These are phyloP conservation scores for Acheta domesticus DNA, from an alignment of 2,888 invertebrate species.

Conservation along the genomic window DNA sequence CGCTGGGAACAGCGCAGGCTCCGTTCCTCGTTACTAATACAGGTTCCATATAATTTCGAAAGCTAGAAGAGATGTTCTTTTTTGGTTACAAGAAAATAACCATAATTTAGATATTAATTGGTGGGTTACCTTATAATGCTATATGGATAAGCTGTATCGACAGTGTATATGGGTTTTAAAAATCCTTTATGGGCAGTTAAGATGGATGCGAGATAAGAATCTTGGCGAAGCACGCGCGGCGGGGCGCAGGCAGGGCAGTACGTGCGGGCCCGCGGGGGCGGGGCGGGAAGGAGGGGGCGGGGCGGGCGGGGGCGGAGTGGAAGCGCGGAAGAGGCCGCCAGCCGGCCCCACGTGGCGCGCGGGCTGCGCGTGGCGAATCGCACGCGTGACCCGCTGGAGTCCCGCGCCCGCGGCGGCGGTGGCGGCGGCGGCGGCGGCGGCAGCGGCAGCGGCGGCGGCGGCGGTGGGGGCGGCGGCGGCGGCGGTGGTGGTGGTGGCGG, in stretches of 20 bases:
- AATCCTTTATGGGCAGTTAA: constrained; percentile 18
- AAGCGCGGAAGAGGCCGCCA: not conserved
- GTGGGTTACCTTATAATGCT: constrained; percentile 18
- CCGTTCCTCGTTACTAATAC: constrained; percentile 18
- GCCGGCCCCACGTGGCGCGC: not conserved
- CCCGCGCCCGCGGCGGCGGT: not conserved
- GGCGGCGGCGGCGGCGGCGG: too few species aligned
- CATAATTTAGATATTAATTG: constrained; percentile 18
- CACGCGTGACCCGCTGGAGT: not conserved
- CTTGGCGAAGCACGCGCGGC: constrained; percentile 9
- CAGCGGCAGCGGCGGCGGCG: too few species aligned
- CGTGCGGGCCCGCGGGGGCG: constrained; percentile 18
- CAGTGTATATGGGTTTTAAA: constrained; percentile 18
- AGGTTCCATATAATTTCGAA: constrained; percentile 18
- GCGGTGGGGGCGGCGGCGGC: not conserved
- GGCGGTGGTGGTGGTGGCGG: too few species aligned
- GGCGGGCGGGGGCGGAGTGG: not conserved
- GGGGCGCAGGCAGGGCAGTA: not conserved
- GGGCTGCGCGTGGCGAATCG: constrained; percentile 18
- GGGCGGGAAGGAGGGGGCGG: not conserved
- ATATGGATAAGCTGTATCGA: constrained; percentile 18
- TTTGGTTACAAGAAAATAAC: constrained; percentile 18
- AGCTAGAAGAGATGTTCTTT: constrained; percentile 18
- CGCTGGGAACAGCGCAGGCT: not conserved
- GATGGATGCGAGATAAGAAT: constrained; percentile 9